A percentile compares a stretch with the other conserved stretches of the same genome.
Evolutionary conservation across 2,113 vertebrate genomes (phyloP).

Genomic region (Cepphus grylle): DNA sequence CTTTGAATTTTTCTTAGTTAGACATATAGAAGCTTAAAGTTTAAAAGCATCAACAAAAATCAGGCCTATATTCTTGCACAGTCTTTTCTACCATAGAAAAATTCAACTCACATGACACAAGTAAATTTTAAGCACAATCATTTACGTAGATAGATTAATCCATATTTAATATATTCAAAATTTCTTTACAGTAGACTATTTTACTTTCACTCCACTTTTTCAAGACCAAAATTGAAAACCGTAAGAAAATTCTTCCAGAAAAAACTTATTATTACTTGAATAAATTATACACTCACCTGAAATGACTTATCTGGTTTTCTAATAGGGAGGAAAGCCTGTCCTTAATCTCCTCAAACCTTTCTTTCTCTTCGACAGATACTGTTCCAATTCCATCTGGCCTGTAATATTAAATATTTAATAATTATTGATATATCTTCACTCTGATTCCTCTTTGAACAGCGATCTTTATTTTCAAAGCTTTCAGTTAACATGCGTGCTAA

Average conservation of each 20-base stretch:
- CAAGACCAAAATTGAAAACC: neutral
- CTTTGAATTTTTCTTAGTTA: neutral
- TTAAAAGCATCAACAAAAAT: neutral
- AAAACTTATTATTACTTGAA: neutral
- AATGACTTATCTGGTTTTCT: conserved; percentile 95
- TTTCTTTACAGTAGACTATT: neutral
- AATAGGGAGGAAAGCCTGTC: conserved; percentile 84
- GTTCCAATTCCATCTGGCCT: conserved; percentile 97
- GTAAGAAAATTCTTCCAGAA: neutral
- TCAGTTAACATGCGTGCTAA: neutral
- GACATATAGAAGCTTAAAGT: neutral
- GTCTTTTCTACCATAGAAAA: neutral
- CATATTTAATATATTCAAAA: neutral
- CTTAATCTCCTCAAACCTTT: conserved; percentile 89
- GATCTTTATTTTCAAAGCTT: neutral
- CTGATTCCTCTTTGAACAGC: neutral
- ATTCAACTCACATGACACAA: neutral
- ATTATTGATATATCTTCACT: neutral
- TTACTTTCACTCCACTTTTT: neutral
- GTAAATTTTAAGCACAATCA: neutral
- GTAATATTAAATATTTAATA: conserved; percentile 39
- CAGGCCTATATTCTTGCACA: neutral
- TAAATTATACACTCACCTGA: conserved; percentile 78
- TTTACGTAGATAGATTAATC: neutral
- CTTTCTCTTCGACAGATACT: conserved; percentile 89